Conservation (phyloP, 2,888 invertebrate species). For the Drosophila crucigera region DNA sequence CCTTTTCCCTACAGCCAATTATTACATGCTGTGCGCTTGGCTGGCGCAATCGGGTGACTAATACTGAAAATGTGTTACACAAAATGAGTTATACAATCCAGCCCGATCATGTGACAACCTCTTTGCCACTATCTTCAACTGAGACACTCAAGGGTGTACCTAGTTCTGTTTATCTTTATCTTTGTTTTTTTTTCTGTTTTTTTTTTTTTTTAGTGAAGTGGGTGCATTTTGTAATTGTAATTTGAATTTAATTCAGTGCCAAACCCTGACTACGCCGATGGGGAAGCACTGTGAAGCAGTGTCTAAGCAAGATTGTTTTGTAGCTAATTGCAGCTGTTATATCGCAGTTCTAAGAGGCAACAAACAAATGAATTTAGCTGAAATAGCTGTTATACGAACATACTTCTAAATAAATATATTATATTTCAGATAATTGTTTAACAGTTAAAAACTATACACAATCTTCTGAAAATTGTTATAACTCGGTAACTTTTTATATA, state of each 20-base stretch:
- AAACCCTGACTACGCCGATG: background rate
- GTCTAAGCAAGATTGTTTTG: background rate
- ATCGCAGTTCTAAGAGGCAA: background rate
- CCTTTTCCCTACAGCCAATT: background rate
- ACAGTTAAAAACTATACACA: background rate
- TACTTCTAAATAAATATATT: background rate
- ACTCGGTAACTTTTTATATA: background rate
- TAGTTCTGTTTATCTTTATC: background rate
- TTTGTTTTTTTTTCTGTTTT: background rate
- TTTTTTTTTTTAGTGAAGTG: background rate
- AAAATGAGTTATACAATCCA: conserved; percentile 20
- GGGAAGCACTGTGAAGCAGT: background rate
- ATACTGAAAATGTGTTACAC: conserved; percentile 25
- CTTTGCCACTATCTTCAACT: background rate
- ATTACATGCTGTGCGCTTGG: conserved; percentile 15
- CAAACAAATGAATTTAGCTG: background rate
- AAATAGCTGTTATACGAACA: background rate
- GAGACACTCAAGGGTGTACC: background rate
- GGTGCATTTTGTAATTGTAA: background rate
- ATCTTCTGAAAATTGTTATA: background rate
- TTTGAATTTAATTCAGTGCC: background rate
- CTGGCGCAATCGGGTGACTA: background rate
- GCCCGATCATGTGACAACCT: conserved; percentile 35
- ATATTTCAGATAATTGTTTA: background rate
- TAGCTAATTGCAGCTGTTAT: background rate